Base-by-base conservation (phyloP, 2,797 vertebrate species). In the Cossypha heuglini region DNA sequence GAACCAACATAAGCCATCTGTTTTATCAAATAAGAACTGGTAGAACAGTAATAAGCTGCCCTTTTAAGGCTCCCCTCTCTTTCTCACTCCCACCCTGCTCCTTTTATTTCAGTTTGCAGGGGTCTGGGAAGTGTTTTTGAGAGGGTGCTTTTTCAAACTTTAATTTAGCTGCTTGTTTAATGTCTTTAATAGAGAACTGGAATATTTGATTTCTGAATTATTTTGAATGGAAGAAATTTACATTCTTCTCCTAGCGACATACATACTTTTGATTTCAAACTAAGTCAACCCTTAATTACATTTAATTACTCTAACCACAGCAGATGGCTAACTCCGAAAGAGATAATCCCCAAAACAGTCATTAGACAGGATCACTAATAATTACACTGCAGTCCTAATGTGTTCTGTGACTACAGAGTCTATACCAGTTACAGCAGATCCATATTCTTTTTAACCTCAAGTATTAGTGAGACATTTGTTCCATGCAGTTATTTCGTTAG, bases 311-410 rank as follows among this genome's bases (percentile, higher is more conserved):
- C 58, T 87, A 94, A 97, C 97, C 95, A 97, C 97, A 98, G 98
- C 99, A 99, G 99, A 99, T 99, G 98, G 98, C 97, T 97, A 98
- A 98, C 98, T 98, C 98, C 97, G 97, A 86, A 95, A 96, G 90
- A 98, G 98, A 98, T 99, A 99, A 99, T 98, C 98, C 94, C 98
- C 96, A 95, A 98, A 98, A 98, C 98, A 98, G 98, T 98, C 98
- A 98, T 99, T 98, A 99, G 98, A 98, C 97, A 98, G 98, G 98
- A 99, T 99, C 98, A 98, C 98, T 98, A 98, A 98, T 98, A 98
- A 99, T 98, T 98, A 98, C 98, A 98, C 97, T 98, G 95, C 75
- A 97, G 97, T 98, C 96, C 97, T 98, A 98, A 98, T 97, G 97
- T 78, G 42, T 98, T 92, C 84, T 85, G 55, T 71, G 77, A 88